phyloP scores from a whole-genome alignment of 2,797 vertebrate species.

The Leptoclinus maculatus region DNA sequence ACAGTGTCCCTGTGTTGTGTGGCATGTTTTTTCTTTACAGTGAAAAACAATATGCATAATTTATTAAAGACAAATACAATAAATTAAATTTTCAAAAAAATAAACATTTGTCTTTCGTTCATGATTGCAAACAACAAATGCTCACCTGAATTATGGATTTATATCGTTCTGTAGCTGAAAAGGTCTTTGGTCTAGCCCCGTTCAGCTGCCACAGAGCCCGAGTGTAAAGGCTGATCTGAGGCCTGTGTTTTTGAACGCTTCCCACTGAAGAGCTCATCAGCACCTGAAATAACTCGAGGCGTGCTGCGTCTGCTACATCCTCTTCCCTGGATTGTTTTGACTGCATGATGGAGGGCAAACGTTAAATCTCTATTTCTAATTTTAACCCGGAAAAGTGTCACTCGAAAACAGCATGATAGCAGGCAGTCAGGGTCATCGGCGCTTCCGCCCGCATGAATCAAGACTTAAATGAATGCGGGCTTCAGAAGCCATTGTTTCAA shows the following conservation, averaged over 20 bases:
- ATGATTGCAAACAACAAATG: not conserved
- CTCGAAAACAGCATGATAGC: slow-evolving; percentile 85
- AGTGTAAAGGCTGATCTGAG: slow-evolving; percentile 1
- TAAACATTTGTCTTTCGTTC: not conserved
- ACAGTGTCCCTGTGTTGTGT: not conserved
- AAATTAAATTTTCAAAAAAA: no score
- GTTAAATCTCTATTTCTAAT: slow-evolving; percentile 84
- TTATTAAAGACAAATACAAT: no score
- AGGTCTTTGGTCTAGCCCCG: not conserved
- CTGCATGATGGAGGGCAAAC: slow-evolving; percentile 82
- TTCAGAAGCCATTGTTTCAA: slow-evolving; percentile 73
- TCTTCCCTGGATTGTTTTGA: slow-evolving; percentile 90
- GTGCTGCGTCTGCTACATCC: slow-evolving; percentile 81
- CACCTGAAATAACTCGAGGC: slow-evolving; percentile 84
- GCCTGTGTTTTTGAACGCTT: slow-evolving; percentile 39
- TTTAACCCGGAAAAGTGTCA: slow-evolving; percentile 89
- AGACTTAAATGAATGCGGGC: slow-evolving; percentile 72
- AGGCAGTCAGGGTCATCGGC: slow-evolving; percentile 81
- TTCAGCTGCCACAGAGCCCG: not conserved
- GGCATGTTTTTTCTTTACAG: not conserved
- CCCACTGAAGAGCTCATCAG: slow-evolving; percentile 70
- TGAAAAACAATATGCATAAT: not conserved
- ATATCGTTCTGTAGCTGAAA: not conserved
- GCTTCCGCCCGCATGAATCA: slow-evolving; percentile 81
- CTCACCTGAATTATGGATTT: not conserved